Base-by-base conservation (phyloP, 2,888 invertebrate genomes). In the Catotricha subobsoleta region DNA sequence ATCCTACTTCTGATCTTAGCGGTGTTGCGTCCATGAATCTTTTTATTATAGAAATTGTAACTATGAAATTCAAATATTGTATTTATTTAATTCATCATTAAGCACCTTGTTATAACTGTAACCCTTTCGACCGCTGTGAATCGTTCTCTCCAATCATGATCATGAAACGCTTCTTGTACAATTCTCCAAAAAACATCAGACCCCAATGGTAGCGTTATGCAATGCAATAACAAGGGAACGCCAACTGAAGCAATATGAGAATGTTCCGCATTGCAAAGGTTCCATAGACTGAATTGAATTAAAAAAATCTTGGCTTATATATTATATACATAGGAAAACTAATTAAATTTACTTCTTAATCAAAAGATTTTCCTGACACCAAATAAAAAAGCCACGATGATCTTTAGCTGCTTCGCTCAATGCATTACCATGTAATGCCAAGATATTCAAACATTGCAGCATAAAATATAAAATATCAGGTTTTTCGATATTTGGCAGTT, bases 91-190 rank as follows among this genome's bases (percentile, higher is more conserved):
- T n/a, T n/a, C n/a, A n/a, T n/a, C n/a, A n/a, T n/a, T n/a, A n/a
- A n/a, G 10, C 15, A 36, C 36, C 80, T 71, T 21, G 91, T 90
- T 46, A 98, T 77, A 42, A 94, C 76, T 27, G 90, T 87, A 27
- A 94, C 91, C 48, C 92, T 71, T 64, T 97, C 98, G 28, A 97
- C 95, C 23, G 97, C 92, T 36, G 83, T 78, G 66, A 95, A 97
- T 49, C 98, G 69, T 15, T 78, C 72, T 47, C 80, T 75, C 81
- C 94, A 90, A 60, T 92, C 87, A 8, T 72, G 69, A 56, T 77
- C 80, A 50, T 91, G 90, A 65, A 97, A 99, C 57, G 90, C 86
- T 53, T 87, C 83, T 55, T 95, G 84, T 41, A 98, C 77, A n/a
- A 92, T 74, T 48, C 80, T 76, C 82, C 97, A 97, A 60, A 98